Conservation (phyloP, 2,888 invertebrate species). For the Polyommatus iphigenia region DNA sequence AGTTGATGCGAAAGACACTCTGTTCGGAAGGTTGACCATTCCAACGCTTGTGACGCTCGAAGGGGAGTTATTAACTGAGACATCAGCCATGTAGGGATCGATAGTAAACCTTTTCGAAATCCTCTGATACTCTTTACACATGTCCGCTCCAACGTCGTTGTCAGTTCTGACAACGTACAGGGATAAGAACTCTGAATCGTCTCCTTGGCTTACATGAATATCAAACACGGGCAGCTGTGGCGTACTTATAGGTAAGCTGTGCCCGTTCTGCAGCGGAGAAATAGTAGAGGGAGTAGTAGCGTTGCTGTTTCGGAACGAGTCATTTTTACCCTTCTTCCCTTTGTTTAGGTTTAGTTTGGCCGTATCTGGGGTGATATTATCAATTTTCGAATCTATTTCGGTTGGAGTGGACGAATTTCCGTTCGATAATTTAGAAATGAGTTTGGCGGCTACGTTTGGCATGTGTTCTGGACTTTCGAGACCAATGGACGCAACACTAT, state of each 20-base stretch:
- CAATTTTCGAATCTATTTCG: slow-evolving; percentile 52
- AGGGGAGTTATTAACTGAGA: slow-evolving; percentile 68
- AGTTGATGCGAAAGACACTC: slow-evolving; percentile 70
- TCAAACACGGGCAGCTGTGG: slow-evolving; percentile 71
- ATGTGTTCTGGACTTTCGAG: slow-evolving; percentile 65
- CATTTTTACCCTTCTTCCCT: slow-evolving; percentile 60
- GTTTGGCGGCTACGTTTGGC: slow-evolving; percentile 63
- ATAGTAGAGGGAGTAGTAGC: slow-evolving; percentile 73
- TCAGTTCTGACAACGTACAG: slow-evolving; percentile 71
- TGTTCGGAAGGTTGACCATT: slow-evolving; percentile 67
- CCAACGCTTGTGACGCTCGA: slow-evolving; percentile 74
- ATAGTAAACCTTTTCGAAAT: slow-evolving; percentile 72
- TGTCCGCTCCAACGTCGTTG: slow-evolving; percentile 70
- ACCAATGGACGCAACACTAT: slow-evolving; percentile 60
- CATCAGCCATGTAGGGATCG: slow-evolving; percentile 71
- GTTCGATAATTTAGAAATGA: slow-evolving; percentile 73
- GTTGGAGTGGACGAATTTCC: slow-evolving; percentile 73
- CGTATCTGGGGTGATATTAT: slow-evolving; percentile 68
- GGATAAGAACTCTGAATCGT: slow-evolving; percentile 72
- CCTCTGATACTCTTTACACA: slow-evolving; percentile 73
- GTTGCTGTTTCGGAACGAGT: slow-evolving; percentile 66
- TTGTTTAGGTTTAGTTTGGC: slow-evolving; percentile 55
- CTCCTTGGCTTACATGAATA: slow-evolving; percentile 68
- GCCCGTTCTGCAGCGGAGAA: slow-evolving; percentile 73
- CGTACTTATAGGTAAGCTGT: slow-evolving; percentile 63